These are phyloP conservation scores for Netelia virgata DNA, from an alignment of 2,888 invertebrate species.

Conservation along the genomic window DNA sequence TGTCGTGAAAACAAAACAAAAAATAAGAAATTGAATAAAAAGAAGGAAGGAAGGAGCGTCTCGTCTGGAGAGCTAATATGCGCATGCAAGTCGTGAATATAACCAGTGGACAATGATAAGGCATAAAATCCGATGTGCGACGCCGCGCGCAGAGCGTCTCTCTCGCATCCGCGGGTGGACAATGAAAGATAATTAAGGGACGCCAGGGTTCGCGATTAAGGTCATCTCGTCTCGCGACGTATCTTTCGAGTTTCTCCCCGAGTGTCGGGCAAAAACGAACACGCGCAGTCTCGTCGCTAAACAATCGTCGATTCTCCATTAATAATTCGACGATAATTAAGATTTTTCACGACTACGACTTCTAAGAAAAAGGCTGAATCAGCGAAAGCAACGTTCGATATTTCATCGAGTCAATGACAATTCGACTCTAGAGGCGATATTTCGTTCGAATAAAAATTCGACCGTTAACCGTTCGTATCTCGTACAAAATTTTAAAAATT, in stretches of 20 bases:
- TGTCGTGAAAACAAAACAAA: slow-evolving; percentile 17
- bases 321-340: slow-evolving; percentile 57
- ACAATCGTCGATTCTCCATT: slow-evolving; percentile 37
- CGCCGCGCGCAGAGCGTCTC: slow-evolving; percentile 58
- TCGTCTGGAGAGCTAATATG: slow-evolving; percentile 8
- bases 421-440: background rate
- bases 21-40: background rate
- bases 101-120: slow-evolving; percentile 66
- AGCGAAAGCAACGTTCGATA: background rate
- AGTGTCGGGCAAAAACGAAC: slow-evolving; percentile 10
- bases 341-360: slow-evolving; percentile 45
- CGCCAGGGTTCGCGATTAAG: slow-evolving; percentile 62
- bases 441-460: background rate
- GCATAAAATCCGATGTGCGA: slow-evolving; percentile 63
- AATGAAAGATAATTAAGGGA: slow-evolving; percentile 73
- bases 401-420: background rate
- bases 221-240: slow-evolving; percentile 45
- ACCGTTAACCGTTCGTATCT: background rate
- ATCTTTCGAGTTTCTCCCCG: slow-evolving; percentile 46
- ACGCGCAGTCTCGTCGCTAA: slow-evolving; percentile 13
- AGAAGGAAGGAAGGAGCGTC: slow-evolving; percentile 21
- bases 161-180: slow-evolving; percentile 68
- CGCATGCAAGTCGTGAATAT: slow-evolving; percentile 21
- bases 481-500: background rate
- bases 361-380: slow-evolving; percentile 38